Evolutionary conservation across 1,140 invertebrate species (phyloP).

Genomic region (Lasioglossum albipes): DNA sequence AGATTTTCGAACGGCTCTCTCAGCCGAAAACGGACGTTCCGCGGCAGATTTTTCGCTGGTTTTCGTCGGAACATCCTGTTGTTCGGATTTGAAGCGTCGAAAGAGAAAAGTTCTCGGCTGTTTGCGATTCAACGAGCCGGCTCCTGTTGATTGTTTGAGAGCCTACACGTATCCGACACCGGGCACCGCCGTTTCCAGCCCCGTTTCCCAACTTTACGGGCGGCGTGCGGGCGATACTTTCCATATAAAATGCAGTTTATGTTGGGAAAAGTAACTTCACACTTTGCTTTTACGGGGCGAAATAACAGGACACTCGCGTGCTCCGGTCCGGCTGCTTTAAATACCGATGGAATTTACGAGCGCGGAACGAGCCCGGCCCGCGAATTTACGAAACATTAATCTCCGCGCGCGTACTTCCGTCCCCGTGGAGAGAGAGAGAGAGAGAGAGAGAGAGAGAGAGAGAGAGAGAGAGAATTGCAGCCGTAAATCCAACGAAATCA

Average conservation of each 20-base stretch:
- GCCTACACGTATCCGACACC: background rate
- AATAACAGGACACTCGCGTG: slow-evolving; percentile 17
- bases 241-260: slow-evolving; percentile 17
- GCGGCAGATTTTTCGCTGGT: too few relatives aligned
- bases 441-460: too few relatives aligned
- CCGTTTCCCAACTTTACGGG: background rate
- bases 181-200: background rate
- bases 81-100: too few relatives aligned
- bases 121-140: too few relatives aligned
- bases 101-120: too few relatives aligned
- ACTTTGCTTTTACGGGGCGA: slow-evolving; percentile 14
- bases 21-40: too few relatives aligned
- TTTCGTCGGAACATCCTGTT: too few relatives aligned
- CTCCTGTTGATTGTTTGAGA: slow-evolving; percentile 15
- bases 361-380: slow-evolving; percentile 11
- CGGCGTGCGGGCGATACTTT: background rate
- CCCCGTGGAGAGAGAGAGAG: background rate
- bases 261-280: slow-evolving; percentile 11
- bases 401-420: background rate
- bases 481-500: slow-evolving; percentile 64
- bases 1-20: too few relatives aligned
- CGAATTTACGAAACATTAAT: slow-evolving; percentile 38
- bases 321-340: slow-evolving; percentile 1
- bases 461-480: slow-evolving; percentile 51
- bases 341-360: slow-evolving; percentile 34